Conservation (phyloP, 2,797 vertebrate species). For the Avahi laniger region DNA sequence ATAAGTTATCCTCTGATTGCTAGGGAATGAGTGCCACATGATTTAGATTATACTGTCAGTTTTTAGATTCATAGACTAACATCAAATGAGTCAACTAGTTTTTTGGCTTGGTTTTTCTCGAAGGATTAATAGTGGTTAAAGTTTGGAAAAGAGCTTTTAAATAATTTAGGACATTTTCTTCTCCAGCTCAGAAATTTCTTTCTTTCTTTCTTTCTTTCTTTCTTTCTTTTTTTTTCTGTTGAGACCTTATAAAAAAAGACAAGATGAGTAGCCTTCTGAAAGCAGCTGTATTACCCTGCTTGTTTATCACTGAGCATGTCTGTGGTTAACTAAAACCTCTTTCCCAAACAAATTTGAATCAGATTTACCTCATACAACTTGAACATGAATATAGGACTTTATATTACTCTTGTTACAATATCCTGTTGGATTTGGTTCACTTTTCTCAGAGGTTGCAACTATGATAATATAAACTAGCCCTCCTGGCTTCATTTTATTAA, state of each 20-base stretch:
- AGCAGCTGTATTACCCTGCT: neutral
- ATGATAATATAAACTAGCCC: neutral
- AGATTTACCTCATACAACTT: neutral
- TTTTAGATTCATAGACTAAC: neutral
- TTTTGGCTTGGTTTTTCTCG: neutral
- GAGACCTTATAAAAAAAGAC: neutral
- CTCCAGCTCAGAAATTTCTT: neutral
- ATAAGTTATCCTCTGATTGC: neutral
- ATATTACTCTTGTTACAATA: neutral
- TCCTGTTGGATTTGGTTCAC: neutral
- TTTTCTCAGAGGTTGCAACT: neutral
- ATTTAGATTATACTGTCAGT: neutral
- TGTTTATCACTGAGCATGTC: neutral
- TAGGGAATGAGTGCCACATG: neutral
- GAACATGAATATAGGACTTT: neutral
- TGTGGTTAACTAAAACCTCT: neutral
- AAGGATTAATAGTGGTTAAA: neutral
- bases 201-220: too few relatives aligned
- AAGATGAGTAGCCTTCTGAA: neutral
- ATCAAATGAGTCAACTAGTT: neutral
- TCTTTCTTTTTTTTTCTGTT: too few relatives aligned
- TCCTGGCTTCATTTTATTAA: neutral
- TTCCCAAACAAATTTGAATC: neutral
- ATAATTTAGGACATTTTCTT: neutral
- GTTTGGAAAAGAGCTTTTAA: neutral